phyloP scores from a whole-genome alignment of 2,888 invertebrate species.

The Dione vanillae region DNA sequence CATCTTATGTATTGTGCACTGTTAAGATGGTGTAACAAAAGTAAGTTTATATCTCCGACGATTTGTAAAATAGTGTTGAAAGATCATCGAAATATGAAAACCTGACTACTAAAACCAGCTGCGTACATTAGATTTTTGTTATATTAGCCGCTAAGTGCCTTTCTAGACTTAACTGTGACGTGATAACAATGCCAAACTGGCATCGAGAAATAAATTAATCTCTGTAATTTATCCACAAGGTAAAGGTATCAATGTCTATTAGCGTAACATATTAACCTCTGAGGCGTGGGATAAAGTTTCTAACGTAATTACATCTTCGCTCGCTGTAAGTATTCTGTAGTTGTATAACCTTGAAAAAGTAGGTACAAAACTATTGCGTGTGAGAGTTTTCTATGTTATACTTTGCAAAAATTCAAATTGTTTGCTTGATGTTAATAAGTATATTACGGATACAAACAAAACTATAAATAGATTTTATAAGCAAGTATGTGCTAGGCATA shows the following conservation, averaged over 20 bases:
- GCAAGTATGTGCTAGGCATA: too few species aligned
- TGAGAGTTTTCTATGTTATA: background rate
- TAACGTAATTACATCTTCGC: constrained; percentile 35
- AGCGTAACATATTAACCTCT: constrained; percentile 36
- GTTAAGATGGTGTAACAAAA: background rate
- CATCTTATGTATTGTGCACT: background rate
- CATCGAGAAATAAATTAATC: constrained; percentile 24
- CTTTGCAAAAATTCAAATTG: background rate
- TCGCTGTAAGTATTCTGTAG: constrained; percentile 7
- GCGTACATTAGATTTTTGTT: background rate
- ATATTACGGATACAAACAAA: too few species aligned
- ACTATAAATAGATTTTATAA: background rate
- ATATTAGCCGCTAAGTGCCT: background rate
- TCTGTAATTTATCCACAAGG: constrained; percentile 28
- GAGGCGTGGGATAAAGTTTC: constrained; percentile 36
- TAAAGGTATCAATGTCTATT: constrained; percentile 35
- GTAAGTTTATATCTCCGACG: background rate
- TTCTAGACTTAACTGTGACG: background rate
- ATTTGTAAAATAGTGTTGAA: background rate
- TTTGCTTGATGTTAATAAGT: background rate
- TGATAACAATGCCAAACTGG: constrained; percentile 13
- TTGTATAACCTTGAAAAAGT: constrained; percentile 20
- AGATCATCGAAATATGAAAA: background rate
- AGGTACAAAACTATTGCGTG: background rate
- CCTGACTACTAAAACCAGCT: background rate